Conservation (phyloP, 2,888 invertebrate genomes). For the Caenorhabditis zanzibari region DNA sequence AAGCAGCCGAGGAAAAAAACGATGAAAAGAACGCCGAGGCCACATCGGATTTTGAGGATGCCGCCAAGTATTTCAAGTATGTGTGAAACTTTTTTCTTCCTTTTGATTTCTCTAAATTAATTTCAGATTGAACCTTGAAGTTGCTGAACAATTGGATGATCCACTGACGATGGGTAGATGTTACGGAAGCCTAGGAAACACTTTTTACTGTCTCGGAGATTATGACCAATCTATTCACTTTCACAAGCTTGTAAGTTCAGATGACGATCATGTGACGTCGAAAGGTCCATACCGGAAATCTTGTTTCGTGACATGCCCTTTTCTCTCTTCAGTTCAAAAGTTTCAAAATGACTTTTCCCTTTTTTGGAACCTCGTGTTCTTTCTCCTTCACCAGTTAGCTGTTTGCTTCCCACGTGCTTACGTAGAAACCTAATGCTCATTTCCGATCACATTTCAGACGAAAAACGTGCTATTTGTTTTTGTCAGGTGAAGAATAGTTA, state of each 20-base stretch:
- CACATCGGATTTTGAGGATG: constrained; percentile 57
- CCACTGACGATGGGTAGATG: constrained; percentile 64
- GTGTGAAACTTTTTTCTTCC: neutral
- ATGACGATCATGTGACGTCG: constrained; percentile 19
- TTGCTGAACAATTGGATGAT: constrained; percentile 57
- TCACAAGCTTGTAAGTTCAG: constrained; percentile 65
- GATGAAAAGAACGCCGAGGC: constrained; percentile 44
- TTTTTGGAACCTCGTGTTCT: neutral
- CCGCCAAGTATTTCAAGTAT: constrained; percentile 63
- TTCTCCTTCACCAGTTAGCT: constrained; percentile 11
- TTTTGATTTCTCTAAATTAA: neutral
- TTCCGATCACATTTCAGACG: constrained; percentile 42
- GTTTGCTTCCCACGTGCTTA: constrained; percentile 9
- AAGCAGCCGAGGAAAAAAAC: constrained; percentile 39
- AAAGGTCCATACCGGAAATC: constrained; percentile 45
- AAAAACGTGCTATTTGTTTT: constrained; percentile 45
- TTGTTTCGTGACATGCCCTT: constrained; percentile 27
- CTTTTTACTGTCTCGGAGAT: constrained; percentile 64
- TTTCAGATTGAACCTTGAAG: constrained; percentile 53
- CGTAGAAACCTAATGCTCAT: constrained; percentile 50
- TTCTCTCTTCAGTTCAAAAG: constrained; percentile 10
- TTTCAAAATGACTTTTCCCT: constrained; percentile 11
- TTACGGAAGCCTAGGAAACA: constrained; percentile 67
- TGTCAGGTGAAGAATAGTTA: constrained; percentile 50
- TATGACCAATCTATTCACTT: constrained; percentile 64